Percentiles rank a stretch among this genome's conserved stretches.
phyloP scores from a whole-genome alignment of 2,113 vertebrate species.

The Balaenoptera acutorostrata region DNA sequence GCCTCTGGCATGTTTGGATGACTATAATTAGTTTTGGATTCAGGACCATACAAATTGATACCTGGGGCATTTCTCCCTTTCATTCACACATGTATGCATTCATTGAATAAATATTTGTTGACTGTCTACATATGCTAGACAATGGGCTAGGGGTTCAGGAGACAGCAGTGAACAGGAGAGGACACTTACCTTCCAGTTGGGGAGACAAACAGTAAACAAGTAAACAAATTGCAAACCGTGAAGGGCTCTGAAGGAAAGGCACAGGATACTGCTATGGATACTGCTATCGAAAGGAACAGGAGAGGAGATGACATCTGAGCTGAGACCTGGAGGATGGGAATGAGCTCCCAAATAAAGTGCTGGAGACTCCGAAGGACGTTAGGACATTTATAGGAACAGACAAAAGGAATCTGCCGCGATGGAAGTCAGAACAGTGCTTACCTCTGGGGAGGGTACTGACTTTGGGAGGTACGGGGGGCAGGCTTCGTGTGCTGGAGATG shows the following conservation, averaged over 20 bases:
- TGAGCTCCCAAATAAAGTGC: not conserved
- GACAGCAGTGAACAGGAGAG: not conserved
- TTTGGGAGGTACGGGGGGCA: not conserved
- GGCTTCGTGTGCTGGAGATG: not conserved
- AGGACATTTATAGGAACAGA: no score
- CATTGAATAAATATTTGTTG: not conserved
- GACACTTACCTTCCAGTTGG: not conserved
- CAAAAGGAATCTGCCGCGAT: fast-evolving
- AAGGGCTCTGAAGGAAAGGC: not conserved
- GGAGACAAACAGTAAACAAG: not conserved
- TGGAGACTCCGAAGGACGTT: not conserved
- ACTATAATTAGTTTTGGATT: not conserved
- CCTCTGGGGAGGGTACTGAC: fast-evolving
- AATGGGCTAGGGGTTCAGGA: fast-evolving
- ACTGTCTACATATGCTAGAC: not conserved
- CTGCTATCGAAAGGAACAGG: not conserved
- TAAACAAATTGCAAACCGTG: not conserved
- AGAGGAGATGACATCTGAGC: not conserved
- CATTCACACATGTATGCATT: not conserved
- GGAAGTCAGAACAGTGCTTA: not conserved
- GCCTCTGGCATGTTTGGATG: not conserved
- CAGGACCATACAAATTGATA: not conserved
- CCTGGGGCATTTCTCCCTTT: not conserved
- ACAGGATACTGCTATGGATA: fast-evolving
- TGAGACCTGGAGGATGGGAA: not conserved